phyloP scores from a whole-genome alignment of 2,888 invertebrate genomes.

The Heteromurus nitidus region DNA sequence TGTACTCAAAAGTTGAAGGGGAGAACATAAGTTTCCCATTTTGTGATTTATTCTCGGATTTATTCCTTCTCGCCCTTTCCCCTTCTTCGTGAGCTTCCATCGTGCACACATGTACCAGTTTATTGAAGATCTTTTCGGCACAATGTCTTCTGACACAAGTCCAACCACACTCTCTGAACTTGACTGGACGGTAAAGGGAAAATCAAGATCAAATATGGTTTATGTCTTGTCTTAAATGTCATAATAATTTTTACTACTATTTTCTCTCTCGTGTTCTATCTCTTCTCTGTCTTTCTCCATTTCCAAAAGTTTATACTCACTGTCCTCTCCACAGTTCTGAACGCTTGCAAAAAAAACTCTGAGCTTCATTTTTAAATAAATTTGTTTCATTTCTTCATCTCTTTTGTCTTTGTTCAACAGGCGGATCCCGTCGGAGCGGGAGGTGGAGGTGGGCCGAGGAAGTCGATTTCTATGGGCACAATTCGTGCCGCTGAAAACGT shows the following conservation, averaged over 20 bases:
- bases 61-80: too few species aligned
- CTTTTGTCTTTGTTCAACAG: constrained; percentile 33
- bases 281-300: background rate
- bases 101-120: constrained; percentile 44
- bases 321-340: background rate
- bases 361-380: background rate
- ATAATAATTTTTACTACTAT: background rate
- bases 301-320: background rate
- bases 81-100: background rate
- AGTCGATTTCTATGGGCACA: constrained; percentile 91
- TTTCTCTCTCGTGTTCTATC: background rate
- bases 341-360: background rate
- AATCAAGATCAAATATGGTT: background rate
- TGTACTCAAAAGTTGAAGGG: too few species aligned
- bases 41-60: too few species aligned
- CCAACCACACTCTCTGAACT: constrained; percentile 55
- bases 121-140: constrained; percentile 54
- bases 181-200: constrained; percentile 54
- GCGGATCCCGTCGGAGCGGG: constrained; percentile 53
- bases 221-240: background rate
- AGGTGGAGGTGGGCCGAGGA: constrained; percentile 79
- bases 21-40: too few species aligned
- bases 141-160: constrained; percentile 56
- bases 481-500: constrained; percentile 79
- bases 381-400: constrained; percentile 4